These are phyloP conservation scores for Loripinus fragilis DNA, from an alignment of 2,888 invertebrate species.

Conservation along the genomic window DNA sequence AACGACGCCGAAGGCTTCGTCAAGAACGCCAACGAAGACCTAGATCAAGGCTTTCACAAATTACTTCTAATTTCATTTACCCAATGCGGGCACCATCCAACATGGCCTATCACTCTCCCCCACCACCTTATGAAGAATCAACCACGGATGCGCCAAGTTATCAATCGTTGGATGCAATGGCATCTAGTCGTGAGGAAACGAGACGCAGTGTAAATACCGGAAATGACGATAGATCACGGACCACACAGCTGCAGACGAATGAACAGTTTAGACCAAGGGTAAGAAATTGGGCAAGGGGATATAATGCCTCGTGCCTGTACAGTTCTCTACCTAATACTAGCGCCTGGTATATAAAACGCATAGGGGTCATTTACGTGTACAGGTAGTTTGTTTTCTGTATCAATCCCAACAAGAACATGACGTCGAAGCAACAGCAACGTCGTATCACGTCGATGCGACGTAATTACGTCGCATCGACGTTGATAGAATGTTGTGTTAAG, in stretches of 20 bases:
- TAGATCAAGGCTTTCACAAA: slow-evolving; percentile 47
- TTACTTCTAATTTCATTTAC: slow-evolving; percentile 62
- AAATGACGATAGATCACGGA: not conserved
- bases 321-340: no score
- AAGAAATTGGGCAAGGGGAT: no score
- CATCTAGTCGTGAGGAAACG: not conserved
- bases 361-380: no score
- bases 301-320: no score
- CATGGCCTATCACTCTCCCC: slow-evolving; percentile 57
- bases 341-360: no score
- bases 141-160: not conserved
- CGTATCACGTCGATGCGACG: no score
- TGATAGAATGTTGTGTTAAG: no score
- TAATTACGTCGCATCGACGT: no score
- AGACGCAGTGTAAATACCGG: not conserved
- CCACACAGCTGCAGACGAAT: not conserved
- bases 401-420: no score
- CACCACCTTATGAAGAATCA: slow-evolving; percentile 13
- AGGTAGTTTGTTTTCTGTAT: no score
- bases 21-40: slow-evolving; percentile 39
- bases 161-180: not conserved
- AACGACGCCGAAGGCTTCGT: slow-evolving; percentile 30
- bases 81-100: slow-evolving; percentile 67
- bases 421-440: no score
- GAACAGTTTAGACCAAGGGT: slow-evolving; percentile 10